Percentiles rank a stretch among this genome's conserved stretches.
Conservation (phyloP, 2,797 vertebrate genomes). For the Sebastes baramenuke region DNA sequence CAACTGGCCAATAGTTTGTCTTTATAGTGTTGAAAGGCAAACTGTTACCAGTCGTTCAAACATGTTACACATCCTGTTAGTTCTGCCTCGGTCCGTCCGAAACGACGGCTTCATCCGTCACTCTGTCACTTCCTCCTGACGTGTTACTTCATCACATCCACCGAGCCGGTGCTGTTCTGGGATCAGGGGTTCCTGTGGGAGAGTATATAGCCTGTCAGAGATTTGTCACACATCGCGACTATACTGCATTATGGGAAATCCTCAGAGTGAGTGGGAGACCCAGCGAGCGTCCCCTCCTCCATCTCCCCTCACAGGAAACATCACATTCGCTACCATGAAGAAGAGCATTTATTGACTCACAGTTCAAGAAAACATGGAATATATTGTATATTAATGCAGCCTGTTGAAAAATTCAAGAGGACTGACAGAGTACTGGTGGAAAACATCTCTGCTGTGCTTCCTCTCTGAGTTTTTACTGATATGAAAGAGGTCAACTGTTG, state of each 20-base stretch:
- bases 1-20: not conserved
- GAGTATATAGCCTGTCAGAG: slow-evolving; percentile 4
- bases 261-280: slow-evolving; percentile 39
- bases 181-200: not conserved
- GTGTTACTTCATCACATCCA: not conserved
- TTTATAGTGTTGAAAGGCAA: not conserved
- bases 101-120: slow-evolving; percentile 7
- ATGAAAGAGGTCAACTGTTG: slow-evolving; percentile 30
- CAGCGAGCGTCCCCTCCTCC: slow-evolving; percentile 22
- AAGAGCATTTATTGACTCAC: slow-evolving; percentile 3
- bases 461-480: slow-evolving; percentile 25
- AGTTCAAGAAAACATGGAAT: not conserved
- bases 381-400: slow-evolving; percentile 16
- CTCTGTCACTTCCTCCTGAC: not conserved
- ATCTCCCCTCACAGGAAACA: slow-evolving; percentile 20
- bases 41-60: not conserved
- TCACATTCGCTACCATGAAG: not conserved
- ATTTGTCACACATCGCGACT: slow-evolving; percentile 27
- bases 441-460: not conserved
- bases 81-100: not conserved
- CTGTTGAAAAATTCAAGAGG: slow-evolving; percentile 19
- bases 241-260: slow-evolving; percentile 25
- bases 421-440: not conserved
- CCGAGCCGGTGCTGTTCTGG: not conserved
- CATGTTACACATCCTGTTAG: not conserved